phyloP scores from a whole-genome alignment of 2,888 invertebrate species.

The Alloscopus bannaensis region DNA sequence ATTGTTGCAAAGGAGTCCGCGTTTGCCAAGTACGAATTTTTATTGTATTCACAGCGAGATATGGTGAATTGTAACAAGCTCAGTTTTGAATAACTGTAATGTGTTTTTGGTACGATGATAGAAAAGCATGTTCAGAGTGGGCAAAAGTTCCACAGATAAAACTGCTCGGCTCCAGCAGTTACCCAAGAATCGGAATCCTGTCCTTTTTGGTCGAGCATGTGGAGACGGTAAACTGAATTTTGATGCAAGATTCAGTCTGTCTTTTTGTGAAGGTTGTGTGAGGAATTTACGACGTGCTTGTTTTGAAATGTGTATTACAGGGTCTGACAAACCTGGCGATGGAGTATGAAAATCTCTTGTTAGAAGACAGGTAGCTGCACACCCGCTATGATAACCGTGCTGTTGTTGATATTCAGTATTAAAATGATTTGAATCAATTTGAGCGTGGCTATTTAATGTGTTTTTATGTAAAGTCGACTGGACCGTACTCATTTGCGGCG shows the following conservation, averaged over 20 bases:
- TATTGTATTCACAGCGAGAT: constrained; percentile 61
- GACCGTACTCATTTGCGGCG: constrained; percentile 78
- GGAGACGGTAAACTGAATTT: constrained; percentile 78
- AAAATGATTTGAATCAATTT: no score
- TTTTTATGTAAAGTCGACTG: constrained; percentile 76
- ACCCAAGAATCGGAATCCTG: constrained; percentile 84
- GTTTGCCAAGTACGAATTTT: constrained; percentile 83
- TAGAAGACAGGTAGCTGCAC: constrained; percentile 82
- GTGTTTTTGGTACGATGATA: constrained; percentile 58
- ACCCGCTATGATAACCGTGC: no score
- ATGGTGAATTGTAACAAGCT: not conserved
- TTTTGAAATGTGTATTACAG: no score
- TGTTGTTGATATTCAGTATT: no score
- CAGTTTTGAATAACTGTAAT: not conserved
- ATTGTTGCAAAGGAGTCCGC: constrained; percentile 84
- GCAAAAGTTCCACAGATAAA: constrained; percentile 84
- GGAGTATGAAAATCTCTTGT: constrained; percentile 84
- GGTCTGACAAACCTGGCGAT: constrained; percentile 84
- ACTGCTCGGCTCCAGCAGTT: constrained; percentile 80
- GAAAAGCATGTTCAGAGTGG: constrained; percentile 70
- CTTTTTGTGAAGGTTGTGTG: no score
- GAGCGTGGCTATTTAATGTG: not conserved
- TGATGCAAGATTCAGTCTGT: not conserved
- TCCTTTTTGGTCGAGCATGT: constrained; percentile 90
- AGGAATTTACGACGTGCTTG: no score